These are phyloP conservation scores for human (Homo sapiens) DNA, from an alignment of 2,113 vertebrate genomes.

Conservation along the genomic window GRCh38 chr5:153195001-153195500, in stretches of 20 bases:
- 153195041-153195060: neutral
- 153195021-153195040: neutral
- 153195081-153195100: neutral
- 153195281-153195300: neutral
- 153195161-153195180: neutral
- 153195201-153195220: neutral
- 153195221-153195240: neutral
- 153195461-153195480: neutral
- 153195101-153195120: neutral
- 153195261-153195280: neutral
- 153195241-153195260: neutral
- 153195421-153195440: neutral
- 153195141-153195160: neutral
- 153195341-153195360: neutral
- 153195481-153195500: neutral
- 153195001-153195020: neutral
- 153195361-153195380: neutral
- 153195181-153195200: neutral
- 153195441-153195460: neutral
- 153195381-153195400: neutral
- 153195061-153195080: neutral
- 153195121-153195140: neutral
- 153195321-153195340: neutral
- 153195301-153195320: neutral
- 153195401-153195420: neutral